phyloP scores from a whole-genome alignment of 2,888 invertebrate genomes.

The Troides oblongomaculatus region DNA sequence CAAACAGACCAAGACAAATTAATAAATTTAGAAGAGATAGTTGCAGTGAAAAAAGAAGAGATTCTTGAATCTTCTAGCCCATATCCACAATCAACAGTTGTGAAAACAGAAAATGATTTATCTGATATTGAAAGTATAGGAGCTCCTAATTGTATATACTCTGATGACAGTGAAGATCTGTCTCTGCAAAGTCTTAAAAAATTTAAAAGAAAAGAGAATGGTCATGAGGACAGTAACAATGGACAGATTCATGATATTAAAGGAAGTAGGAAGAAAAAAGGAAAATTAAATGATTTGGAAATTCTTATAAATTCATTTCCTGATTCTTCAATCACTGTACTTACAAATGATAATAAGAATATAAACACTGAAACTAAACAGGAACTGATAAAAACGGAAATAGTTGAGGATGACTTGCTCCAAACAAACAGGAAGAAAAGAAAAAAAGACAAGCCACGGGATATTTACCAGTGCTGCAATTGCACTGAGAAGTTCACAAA shows the following conservation, averaged over 20 bases:
- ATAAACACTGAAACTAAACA: conserved; percentile 7
- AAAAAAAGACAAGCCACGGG: conserved; percentile 24
- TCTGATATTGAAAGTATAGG: conserved; percentile 40
- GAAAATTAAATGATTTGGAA: conserved; percentile 31
- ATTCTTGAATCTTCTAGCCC: conserved; percentile 51
- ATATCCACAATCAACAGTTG: conserved; percentile 34
- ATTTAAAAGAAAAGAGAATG: conserved; percentile 45
- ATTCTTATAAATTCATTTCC: conserved; percentile 22
- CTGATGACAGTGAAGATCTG: conserved; percentile 61
- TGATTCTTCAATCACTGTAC: conserved; percentile 4
- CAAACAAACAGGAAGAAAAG: conserved; percentile 34
- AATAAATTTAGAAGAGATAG: conserved; percentile 9
- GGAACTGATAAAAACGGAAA: conserved; percentile 32
- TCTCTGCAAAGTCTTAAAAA: conserved; percentile 57
- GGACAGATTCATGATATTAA: conserved; percentile 32
- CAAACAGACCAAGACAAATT: conserved; percentile 49
- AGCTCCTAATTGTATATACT: conserved; percentile 38
- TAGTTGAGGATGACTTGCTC: conserved; percentile 38
- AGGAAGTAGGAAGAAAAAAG: conserved; percentile 34
- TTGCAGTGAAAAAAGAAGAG: conserved; percentile 45
- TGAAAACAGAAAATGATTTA: conserved; percentile 51
- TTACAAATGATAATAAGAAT: conserved; percentile 2
- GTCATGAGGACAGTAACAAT: conserved; percentile 27
- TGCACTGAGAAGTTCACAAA: conserved; percentile 56
- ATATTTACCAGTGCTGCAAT: conserved; percentile 60